These are phyloP conservation scores for Nudaria mundana DNA, from an alignment of 2,888 invertebrate genomes.

Conservation along the genomic window DNA sequence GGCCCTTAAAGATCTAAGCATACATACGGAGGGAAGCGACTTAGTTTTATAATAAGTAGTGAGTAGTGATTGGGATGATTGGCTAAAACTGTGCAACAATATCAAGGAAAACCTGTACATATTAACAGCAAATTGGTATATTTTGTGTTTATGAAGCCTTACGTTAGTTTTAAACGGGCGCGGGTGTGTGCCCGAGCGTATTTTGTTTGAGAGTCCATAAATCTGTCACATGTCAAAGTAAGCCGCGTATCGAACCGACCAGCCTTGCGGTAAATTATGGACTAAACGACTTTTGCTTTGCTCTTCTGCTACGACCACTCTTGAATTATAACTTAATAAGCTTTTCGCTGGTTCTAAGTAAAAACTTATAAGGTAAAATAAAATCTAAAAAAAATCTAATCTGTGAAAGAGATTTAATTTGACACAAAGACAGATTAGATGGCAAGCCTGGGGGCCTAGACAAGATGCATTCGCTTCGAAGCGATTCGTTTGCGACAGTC, in stretches of 20 bases:
- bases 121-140: slow-evolving; percentile 11
- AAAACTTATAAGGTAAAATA: no score
- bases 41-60: background rate
- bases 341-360: no score
- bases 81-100: no score
- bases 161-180: slow-evolving; percentile 24
- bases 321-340: slow-evolving; percentile 15
- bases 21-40: no score
- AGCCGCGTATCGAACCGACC: slow-evolving; percentile 75
- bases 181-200: slow-evolving; percentile 52
- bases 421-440: no score
- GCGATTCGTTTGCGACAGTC: no score
- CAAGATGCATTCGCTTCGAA: no score
- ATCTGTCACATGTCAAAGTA: slow-evolving; percentile 77
- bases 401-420: no score
- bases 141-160: slow-evolving; percentile 14
- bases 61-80: background rate
- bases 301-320: slow-evolving; percentile 1
- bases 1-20: no score
- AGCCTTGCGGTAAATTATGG: slow-evolving; percentile 72
- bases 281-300: slow-evolving; percentile 51
- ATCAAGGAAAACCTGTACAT: background rate
- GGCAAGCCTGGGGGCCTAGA: no score
- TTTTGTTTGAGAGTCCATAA: slow-evolving; percentile 73
- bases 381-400: no score